Conservation (phyloP, 2,888 invertebrate species). For the Monochamus alternatus region DNA sequence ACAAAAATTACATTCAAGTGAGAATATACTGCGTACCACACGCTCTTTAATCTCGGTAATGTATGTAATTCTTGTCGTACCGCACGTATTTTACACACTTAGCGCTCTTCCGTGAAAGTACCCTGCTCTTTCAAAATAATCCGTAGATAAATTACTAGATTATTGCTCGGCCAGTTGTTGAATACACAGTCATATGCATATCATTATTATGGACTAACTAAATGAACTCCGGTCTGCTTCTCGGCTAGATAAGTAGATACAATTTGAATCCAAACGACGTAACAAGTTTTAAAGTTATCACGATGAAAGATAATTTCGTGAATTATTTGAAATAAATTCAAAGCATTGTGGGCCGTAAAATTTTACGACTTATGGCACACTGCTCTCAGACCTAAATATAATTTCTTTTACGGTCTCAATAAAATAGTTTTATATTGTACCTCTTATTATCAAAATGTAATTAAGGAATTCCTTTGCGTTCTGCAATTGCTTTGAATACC, state of each 20-base stretch:
- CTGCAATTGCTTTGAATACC: too few species aligned
- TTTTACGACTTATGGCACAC: slow-evolving; percentile 39
- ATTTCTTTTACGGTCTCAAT: slow-evolving; percentile 34
- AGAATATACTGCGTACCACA: slow-evolving; percentile 54
- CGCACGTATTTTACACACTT: slow-evolving; percentile 54
- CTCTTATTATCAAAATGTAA: slow-evolving; percentile 26
- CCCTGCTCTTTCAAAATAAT: slow-evolving; percentile 63
- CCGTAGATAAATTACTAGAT: slow-evolving; percentile 58
- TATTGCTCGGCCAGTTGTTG: slow-evolving; percentile 52
- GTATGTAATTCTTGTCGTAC: slow-evolving; percentile 56
- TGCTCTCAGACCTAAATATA: slow-evolving; percentile 38
- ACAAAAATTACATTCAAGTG: slow-evolving; percentile 50
- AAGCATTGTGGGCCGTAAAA: slow-evolving; percentile 42
- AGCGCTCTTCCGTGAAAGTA: slow-evolving; percentile 64
- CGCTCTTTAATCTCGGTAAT: slow-evolving; percentile 57
- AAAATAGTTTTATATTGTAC: slow-evolving; percentile 31
- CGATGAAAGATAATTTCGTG: slow-evolving; percentile 43
- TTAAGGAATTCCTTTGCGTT: slow-evolving; percentile 26
- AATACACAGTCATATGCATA: slow-evolving; percentile 38
- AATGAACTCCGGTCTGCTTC: slow-evolving; percentile 29
- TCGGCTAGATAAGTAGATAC: slow-evolving; percentile 47
- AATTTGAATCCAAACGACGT: slow-evolving; percentile 48
- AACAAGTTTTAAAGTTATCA: slow-evolving; percentile 47
- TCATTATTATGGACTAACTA: slow-evolving; percentile 35
- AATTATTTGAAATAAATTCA: slow-evolving; percentile 44